Percentiles rank a stretch among this genome's conserved stretches.
phyloP scores from a whole-genome alignment of 2,888 invertebrate species.

The Ptychoptera contaminata region DNA sequence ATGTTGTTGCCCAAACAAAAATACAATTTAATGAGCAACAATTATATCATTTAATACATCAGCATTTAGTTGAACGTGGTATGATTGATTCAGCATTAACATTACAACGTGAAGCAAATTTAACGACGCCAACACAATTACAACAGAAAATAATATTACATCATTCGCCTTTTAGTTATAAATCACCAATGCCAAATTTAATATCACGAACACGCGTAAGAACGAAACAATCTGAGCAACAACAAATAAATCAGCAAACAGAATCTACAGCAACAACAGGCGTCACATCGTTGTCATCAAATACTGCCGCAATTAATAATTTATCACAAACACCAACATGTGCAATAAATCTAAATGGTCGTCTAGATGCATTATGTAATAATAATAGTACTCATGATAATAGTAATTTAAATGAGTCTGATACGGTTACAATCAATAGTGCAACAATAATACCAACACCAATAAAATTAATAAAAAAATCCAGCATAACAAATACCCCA shows the following conservation, averaged over 20 bases:
- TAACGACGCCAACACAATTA: slow-evolving; percentile 31
- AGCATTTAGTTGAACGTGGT: slow-evolving; percentile 68
- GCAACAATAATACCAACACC: slow-evolving; percentile 14
- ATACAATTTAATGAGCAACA: slow-evolving; percentile 92
- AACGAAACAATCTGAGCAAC: slow-evolving; percentile 2
- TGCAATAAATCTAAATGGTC: background rate
- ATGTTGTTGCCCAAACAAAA: slow-evolving; percentile 90
- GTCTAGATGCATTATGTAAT: background rate
- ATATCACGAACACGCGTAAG: slow-evolving; percentile 22
- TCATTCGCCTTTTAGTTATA: slow-evolving; percentile 27
- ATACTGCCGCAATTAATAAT: background rate
- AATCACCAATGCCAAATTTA: slow-evolving; percentile 15
- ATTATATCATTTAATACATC: slow-evolving; percentile 77
- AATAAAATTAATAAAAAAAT: slow-evolving; percentile 22
- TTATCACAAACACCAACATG: no score
- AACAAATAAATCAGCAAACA: background rate
- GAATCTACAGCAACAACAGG: background rate
- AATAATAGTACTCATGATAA: no score
- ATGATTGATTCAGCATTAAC: slow-evolving; percentile 52
- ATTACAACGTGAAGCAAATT: slow-evolving; percentile 61
- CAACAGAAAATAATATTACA: slow-evolving; percentile 11
- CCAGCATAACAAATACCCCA: slow-evolving; percentile 6
- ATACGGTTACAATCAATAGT: background rate
- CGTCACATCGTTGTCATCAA: background rate
- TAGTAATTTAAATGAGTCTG: background rate